Evolutionary conservation across 2,888 invertebrate genomes (phyloP).

Genomic region (Dioctria rufipes): DNA sequence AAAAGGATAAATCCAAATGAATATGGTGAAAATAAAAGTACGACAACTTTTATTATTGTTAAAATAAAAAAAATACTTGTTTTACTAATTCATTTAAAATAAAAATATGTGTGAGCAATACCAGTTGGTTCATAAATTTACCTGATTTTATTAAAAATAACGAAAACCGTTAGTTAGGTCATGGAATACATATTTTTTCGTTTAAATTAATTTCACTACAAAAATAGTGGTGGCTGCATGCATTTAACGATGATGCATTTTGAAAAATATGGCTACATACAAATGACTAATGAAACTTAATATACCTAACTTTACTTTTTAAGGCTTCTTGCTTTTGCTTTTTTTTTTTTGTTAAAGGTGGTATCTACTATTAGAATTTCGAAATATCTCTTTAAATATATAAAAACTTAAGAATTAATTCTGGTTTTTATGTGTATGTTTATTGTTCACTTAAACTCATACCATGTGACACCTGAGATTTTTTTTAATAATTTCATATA

Average conservation of each 20-base stretch:
- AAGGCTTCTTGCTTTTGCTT: not conserved
- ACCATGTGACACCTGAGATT: conserved; percentile 42
- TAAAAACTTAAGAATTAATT: not conserved
- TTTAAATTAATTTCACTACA: not conserved
- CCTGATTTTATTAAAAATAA: conserved; percentile 10
- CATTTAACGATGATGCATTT: conserved; percentile 3
- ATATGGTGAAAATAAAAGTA: not conserved
- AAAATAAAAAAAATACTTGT: too few species aligned
- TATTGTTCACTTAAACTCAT: not conserved
- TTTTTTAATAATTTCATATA: conserved; percentile 14
- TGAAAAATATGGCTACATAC: conserved; percentile 51
- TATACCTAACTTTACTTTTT: conserved; percentile 23
- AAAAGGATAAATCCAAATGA: too few species aligned
- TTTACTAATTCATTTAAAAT: too few species aligned
- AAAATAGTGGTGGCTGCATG: not conserved
- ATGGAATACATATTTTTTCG: conserved; percentile 33
- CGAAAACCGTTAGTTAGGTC: conserved; percentile 30
- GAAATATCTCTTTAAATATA: too few species aligned
- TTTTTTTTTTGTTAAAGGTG: not conserved
- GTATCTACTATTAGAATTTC: not conserved
- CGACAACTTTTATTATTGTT: not conserved
- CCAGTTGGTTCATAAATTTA: too few species aligned
- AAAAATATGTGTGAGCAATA: too few species aligned
- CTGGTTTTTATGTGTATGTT: conserved; percentile 1
- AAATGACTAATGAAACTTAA: conserved; percentile 51